Evolutionary conservation across 2,113 vertebrate species (phyloP).

Genomic region (Chaetura pelagica): DNA sequence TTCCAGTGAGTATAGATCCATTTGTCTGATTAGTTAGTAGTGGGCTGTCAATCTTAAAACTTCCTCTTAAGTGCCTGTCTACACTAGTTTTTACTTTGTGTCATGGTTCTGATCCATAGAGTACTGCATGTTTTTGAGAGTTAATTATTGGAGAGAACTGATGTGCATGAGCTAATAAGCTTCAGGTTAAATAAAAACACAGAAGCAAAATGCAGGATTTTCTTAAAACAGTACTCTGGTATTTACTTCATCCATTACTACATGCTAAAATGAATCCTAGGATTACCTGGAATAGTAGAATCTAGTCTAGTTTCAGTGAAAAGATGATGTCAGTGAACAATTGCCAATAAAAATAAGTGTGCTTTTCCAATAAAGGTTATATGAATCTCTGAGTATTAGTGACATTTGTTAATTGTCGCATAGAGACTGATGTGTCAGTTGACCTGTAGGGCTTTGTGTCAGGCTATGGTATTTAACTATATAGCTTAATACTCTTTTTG

Average conservation of each 20-base stretch:
- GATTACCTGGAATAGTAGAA: background rate
- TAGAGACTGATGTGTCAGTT: background rate
- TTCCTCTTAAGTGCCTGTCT: background rate
- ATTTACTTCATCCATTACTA: background rate
- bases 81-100: background rate
- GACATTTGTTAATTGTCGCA: background rate
- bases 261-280: background rate
- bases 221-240: background rate
- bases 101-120: background rate
- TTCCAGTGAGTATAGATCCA: background rate
- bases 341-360: background rate
- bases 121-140: background rate
- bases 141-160: background rate
- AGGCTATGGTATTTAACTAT: background rate
- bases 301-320: background rate
- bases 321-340: background rate
- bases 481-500: background rate
- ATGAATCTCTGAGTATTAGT: background rate
- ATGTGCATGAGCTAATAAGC: background rate
- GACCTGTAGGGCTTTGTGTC: background rate
- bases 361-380: background rate
- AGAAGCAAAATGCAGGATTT: background rate
- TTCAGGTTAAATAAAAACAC: background rate
- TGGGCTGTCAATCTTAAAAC: background rate
- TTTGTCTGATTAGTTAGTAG: background rate